Evolutionary conservation across 2,797 vertebrate genomes (phyloP), one percentile per base, ranked within the genome.

Genomic region (Gymnodraco acuticeps): DNA sequence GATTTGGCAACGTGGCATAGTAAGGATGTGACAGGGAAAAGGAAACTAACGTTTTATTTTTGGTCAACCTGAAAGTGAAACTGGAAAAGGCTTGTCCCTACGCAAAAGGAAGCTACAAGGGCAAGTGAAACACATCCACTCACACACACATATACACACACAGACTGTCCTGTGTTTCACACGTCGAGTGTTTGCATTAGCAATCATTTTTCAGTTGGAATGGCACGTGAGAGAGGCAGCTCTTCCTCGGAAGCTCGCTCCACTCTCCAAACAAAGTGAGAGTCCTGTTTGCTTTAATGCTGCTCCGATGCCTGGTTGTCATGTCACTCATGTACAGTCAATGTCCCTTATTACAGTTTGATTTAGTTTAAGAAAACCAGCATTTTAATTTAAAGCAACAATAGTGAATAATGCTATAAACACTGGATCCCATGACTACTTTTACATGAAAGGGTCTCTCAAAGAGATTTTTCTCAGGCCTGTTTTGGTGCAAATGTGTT

Each of bases 1-100:
- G 78, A 87, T 92, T 93, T 93, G 94, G 93, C 94, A 93, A 68
- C 66, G 5, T 73, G 74, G 80, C 68, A 64, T 46, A 77, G 70
- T 85, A 63, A 92, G 93, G 93, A 95, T 92, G 85, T 94, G 87
- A 83, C 87, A 90, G 88, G 81, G 85, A 52, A 80, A 31, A 43
- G 66, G 45, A 61, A 83, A 70, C 77, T 56, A 87, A 46, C 19
- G 42, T 74, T 69, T 89, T 93, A 92, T 93, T 93, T 94, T 94
- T 91, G 88, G 88, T 88, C 42, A 38, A 41, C 17, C 42, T 80
- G 41, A 45, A 78, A 56, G 12, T 78, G 64, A 79, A 74, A 83
- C 17, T 82, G 70, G 67, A 74, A 91, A 88, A 78, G 41, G 13
- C 78, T 85, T 73, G 82, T 83, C 71, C 81, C 62, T 33, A 51